These are phyloP conservation scores for Grallaria varia DNA, from an alignment of 2,113 vertebrate species.

Conservation along the genomic window DNA sequence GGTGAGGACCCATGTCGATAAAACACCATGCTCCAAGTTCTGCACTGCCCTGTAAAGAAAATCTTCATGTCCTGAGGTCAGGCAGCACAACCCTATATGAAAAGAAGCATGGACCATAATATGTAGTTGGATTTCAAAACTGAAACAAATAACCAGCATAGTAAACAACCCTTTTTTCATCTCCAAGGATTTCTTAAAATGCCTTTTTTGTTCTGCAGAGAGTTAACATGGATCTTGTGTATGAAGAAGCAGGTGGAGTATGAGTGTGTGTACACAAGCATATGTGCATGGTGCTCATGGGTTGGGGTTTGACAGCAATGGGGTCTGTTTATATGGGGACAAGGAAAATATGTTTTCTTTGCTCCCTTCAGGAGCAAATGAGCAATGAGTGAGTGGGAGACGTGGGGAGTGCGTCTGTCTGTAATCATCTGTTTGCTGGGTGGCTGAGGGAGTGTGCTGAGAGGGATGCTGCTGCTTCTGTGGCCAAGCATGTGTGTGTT, in stretches of 20 bases:
- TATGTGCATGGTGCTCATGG: background rate
- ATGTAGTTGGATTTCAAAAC: accelerated
- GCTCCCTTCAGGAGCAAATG: slow-evolving; percentile 14
- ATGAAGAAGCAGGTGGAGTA: background rate
- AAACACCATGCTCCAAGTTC: background rate
- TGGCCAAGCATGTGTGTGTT: background rate
- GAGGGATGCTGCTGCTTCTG: background rate
- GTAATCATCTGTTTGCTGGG: background rate
- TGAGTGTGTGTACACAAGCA: background rate
- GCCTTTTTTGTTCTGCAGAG: background rate
- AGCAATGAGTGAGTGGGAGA: slow-evolving; percentile 25
- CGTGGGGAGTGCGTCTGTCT: background rate
- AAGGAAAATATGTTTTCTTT: slow-evolving; percentile 46
- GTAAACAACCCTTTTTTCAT: background rate
- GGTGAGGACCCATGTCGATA: background rate
- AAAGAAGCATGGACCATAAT: background rate
- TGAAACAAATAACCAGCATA: background rate
- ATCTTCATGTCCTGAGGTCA: background rate
- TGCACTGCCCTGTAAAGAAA: background rate
- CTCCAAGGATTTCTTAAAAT: background rate
- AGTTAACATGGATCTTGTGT: background rate
- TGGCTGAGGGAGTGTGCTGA: background rate
- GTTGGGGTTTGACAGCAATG: slow-evolving; percentile 3
- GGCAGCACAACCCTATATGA: background rate
- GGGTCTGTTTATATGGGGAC: slow-evolving; percentile 17